Evolutionary conservation across 2,113 vertebrate species (phyloP).

Genomic region (Procavia capensis): DNA sequence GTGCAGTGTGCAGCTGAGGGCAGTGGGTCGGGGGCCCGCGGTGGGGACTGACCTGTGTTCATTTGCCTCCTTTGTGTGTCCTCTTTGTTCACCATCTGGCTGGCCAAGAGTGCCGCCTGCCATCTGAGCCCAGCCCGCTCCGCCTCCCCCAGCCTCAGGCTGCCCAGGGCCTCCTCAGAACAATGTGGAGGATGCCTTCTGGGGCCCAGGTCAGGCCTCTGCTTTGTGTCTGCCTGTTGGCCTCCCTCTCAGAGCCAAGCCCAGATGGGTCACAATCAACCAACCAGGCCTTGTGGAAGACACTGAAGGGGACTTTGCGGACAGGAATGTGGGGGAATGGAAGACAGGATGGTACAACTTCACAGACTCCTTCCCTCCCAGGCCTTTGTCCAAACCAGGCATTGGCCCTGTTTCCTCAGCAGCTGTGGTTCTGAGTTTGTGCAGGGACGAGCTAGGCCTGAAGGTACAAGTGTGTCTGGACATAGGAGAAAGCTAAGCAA

Average conservation of each 20-base stretch:
- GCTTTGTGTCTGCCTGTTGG: conserved; percentile 72
- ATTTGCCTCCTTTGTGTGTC: conserved; percentile 62
- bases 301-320: conserved; percentile 70
- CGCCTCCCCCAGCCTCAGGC: conserved; percentile 70
- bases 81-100: conserved; percentile 89
- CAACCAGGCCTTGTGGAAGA: conserved; percentile 51
- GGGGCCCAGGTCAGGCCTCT: conserved; percentile 80
- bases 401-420: neutral
- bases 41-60: neutral
- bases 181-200: conserved; percentile 84
- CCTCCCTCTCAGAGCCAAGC: conserved; percentile 50
- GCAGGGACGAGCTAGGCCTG: neutral
- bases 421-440: neutral
- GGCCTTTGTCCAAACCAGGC: neutral
- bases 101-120: conserved; percentile 77
- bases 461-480: neutral
- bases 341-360: neutral
- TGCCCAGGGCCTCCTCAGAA: conserved; percentile 70
- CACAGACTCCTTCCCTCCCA: neutral
- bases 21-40: neutral
- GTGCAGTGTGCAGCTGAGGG: neutral
- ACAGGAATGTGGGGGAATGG: conserved; percentile 65
- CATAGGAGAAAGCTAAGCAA: neutral
- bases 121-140: conserved; percentile 81
- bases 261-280: conserved; percentile 88